Evolutionary conservation across 1,140 invertebrate genomes (phyloP).

Genomic region (Trichonephila clavata): DNA sequence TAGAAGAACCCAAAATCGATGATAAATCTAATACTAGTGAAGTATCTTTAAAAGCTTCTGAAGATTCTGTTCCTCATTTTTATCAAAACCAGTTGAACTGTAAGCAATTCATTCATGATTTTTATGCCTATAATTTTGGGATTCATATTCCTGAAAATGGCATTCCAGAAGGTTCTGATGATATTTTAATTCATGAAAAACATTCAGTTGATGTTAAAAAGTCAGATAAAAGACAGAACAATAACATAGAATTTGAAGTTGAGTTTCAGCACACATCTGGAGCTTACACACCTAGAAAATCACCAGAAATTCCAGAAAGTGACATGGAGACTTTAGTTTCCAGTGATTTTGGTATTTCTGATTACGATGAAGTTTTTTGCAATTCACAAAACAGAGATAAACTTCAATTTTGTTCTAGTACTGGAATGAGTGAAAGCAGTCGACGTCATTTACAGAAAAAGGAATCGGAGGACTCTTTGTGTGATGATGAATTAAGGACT

Average conservation of each 20-base stretch:
- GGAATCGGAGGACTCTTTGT: slow-evolving; percentile 12
- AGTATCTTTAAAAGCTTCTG: slow-evolving; percentile 84
- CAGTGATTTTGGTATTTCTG: slow-evolving; percentile 58
- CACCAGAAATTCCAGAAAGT: slow-evolving; percentile 43
- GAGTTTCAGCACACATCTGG: slow-evolving; percentile 49
- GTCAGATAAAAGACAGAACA: slow-evolving; percentile 61
- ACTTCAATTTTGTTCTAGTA: neutral
- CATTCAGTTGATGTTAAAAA: slow-evolving; percentile 25
- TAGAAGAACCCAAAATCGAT: slow-evolving; percentile 86
- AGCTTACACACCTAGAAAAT: slow-evolving; percentile 28
- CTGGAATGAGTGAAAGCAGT: neutral
- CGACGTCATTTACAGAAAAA: neutral
- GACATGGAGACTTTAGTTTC: slow-evolving; percentile 66
- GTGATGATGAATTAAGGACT: slow-evolving; percentile 37
- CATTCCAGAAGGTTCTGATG: slow-evolving; percentile 45
- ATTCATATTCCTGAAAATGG: slow-evolving; percentile 51
- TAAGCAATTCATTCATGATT: slow-evolving; percentile 84
- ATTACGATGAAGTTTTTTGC: slow-evolving; percentile 54
- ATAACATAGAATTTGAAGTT: slow-evolving; percentile 59
- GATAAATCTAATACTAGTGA: slow-evolving; percentile 64
- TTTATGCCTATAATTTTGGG: slow-evolving; percentile 81
- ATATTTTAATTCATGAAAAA: slow-evolving; percentile 52
- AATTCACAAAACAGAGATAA: slow-evolving; percentile 23
- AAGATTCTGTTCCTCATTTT: slow-evolving; percentile 87
- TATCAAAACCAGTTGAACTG: slow-evolving; percentile 87